Conservation (phyloP, 2,888 invertebrate species). For the Melieria picta region DNA sequence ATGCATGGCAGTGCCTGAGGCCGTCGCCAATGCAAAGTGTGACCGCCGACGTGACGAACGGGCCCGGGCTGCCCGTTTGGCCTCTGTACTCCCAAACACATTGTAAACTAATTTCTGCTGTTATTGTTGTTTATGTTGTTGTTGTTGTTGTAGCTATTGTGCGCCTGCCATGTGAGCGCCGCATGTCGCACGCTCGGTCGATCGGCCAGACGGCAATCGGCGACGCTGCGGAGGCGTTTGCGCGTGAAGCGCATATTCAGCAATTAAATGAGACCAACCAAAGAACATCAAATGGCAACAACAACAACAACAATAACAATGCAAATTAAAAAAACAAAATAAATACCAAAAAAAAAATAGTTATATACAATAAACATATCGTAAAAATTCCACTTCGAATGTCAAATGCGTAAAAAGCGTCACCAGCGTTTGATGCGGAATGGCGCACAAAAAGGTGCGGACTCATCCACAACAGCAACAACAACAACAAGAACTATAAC, state of each 20-base stretch:
- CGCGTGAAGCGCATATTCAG: conserved; percentile 34
- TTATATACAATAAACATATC: conserved; percentile 6
- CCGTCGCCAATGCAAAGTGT: too few relatives aligned
- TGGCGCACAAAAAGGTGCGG: too few relatives aligned
- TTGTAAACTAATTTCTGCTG: too few relatives aligned
- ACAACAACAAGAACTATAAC: conserved; percentile 1
- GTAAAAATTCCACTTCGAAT: conserved; percentile 15
- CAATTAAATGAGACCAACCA: conserved; percentile 6
- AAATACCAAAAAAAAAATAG: not conserved
- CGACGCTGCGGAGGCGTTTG: conserved; percentile 30
- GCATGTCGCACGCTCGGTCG: too few relatives aligned
- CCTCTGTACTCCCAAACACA: too few relatives aligned
- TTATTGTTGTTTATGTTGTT: conserved; percentile 9
- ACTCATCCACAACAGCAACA: conserved; percentile 1
- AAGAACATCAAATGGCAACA: not conserved
- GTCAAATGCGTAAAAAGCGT: not conserved
- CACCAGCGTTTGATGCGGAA: too few relatives aligned
- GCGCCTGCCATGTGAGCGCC: too few relatives aligned
- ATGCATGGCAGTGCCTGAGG: too few relatives aligned
- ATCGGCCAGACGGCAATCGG: too few relatives aligned
- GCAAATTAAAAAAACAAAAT: not conserved
- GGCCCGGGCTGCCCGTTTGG: too few relatives aligned
- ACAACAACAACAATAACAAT: not conserved
- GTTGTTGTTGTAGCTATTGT: conserved; percentile 2
- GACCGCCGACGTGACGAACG: too few relatives aligned